Evolutionary conservation across 2,888 invertebrate genomes (phyloP), one percentile per base, ranked within the genome.

Genomic region (Acanthococcus lagerstroemiae): DNA sequence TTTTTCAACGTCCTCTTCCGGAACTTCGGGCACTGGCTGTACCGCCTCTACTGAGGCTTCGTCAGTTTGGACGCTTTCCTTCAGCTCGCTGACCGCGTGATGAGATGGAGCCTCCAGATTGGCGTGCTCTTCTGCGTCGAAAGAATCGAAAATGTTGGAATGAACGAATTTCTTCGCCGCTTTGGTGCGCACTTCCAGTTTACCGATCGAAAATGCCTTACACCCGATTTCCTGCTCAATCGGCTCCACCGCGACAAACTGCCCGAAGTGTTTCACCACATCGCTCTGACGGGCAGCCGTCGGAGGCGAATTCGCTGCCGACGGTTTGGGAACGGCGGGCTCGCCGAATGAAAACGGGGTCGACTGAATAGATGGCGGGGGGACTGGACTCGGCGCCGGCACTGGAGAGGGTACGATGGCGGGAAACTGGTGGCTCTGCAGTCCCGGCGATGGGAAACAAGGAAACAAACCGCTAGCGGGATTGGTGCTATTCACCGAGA

Each of bases 131-230:
- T 57, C 57, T 15, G 27, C 26, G 4, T 56, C 56, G n/a, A 66
- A 27, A n/a, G 66, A 66, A 19, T 66, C 66, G 56, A 66, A 66
- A 19, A 66, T 50, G 24, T 66, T 66, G 15, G 46, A 57, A 30
- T 45, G 57, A 12, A 56, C 46, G 19, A 66, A 56, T 30, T 56
- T 66, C 7, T 50, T 56, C 24, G 56, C 56, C 25, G 63, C 63
- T 44, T 63, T 63, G 4, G 63, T 63, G 26, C 52, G 17, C 21
- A 63, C 46, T 24, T 66, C 50, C 24, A 24, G 9, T 19, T 57
- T 66, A 24, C 66, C 56, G 27, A 66, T 4, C 21, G 65, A 44
- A 30, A 63, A 63, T 21, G 63, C 15, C 25, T 50, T 60, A 45
- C 44, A 48, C 27, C n/a, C 12, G 9, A 25, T 9, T 25, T 21